Conservation (phyloP, 2,888 invertebrate species). For the Tipula confusa region DNA sequence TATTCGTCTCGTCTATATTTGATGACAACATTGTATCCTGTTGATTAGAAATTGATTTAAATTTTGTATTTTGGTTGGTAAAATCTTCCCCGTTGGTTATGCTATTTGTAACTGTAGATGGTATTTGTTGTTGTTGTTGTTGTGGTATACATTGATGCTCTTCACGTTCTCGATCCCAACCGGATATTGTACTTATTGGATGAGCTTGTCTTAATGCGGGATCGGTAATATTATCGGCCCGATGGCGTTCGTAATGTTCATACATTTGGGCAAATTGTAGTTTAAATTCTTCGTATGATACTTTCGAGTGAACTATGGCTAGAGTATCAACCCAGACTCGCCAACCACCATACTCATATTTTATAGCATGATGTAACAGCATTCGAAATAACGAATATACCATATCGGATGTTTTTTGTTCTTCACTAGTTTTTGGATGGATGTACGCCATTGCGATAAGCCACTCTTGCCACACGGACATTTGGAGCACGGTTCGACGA, state of each 20-base stretch:
- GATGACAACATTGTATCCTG: neutral
- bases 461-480: slow-evolving; percentile 99
- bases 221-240: slow-evolving; percentile 93
- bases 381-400: slow-evolving; percentile 96
- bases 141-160: slow-evolving; percentile 39
- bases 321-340: slow-evolving; percentile 99
- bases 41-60: slow-evolving; percentile 31
- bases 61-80: slow-evolving; percentile 36
- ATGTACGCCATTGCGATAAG: slow-evolving; percentile 97
- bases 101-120: neutral
- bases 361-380: slow-evolving; percentile 97
- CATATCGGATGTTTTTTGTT: slow-evolving; percentile 96
- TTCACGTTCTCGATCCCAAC: slow-evolving; percentile 73
- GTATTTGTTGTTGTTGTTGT: slow-evolving; percentile 37
- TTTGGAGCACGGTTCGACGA: slow-evolving; percentile 92
- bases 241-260: slow-evolving; percentile 88
- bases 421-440: slow-evolving; percentile 90
- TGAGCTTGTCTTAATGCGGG: slow-evolving; percentile 87
- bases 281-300: slow-evolving; percentile 97
- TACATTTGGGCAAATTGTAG: slow-evolving; percentile 97
- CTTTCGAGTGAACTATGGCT: slow-evolving; percentile 98
- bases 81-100: neutral
- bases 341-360: slow-evolving; percentile 99
- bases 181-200: slow-evolving; percentile 94
- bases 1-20: slow-evolving; percentile 31